Evolutionary conservation across 1,140 invertebrate genomes (phyloP).

Genomic region (Batillaria attramentaria): DNA sequence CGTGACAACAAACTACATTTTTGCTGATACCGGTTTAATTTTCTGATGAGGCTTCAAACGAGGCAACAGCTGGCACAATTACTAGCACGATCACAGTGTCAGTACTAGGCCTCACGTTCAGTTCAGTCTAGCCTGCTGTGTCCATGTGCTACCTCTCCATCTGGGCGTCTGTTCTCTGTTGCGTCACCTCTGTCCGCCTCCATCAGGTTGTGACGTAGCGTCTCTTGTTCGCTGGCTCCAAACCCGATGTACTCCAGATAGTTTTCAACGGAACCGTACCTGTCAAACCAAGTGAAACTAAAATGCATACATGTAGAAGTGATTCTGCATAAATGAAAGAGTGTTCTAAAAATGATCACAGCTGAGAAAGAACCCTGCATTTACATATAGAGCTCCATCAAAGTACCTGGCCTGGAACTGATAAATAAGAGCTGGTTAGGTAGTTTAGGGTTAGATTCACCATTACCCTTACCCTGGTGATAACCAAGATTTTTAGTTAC

Average conservation of each 20-base stretch:
- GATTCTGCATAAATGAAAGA: neutral
- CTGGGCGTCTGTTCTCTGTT: too few species aligned
- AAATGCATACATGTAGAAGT: neutral
- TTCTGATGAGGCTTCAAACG: too few species aligned
- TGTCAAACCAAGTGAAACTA: slow-evolving; percentile 26
- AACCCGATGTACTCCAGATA: slow-evolving; percentile 62
- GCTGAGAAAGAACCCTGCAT: neutral
- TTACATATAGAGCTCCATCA: neutral
- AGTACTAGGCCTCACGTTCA: too few species aligned
- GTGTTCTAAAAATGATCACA: neutral
- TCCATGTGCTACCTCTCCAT: too few species aligned
- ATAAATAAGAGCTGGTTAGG: neutral
- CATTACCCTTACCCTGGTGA: too few species aligned
- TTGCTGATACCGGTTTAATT: too few species aligned
- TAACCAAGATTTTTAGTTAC: too few species aligned
- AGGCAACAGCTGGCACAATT: too few species aligned
- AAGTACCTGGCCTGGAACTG: neutral
- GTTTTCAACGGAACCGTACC: slow-evolving; percentile 51
- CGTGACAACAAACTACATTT: too few species aligned
- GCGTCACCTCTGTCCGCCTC: too few species aligned
- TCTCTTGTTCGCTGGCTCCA: slow-evolving; percentile 48
- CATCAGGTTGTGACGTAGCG: slow-evolving; percentile 41
- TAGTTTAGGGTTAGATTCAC: slow-evolving; percentile 7
- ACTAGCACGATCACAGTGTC: too few species aligned
- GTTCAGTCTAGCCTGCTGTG: too few species aligned